These are phyloP conservation scores for Steinernema feltiae DNA, from an alignment of 1,140 invertebrate genomes.

Conservation along the genomic window DNA sequence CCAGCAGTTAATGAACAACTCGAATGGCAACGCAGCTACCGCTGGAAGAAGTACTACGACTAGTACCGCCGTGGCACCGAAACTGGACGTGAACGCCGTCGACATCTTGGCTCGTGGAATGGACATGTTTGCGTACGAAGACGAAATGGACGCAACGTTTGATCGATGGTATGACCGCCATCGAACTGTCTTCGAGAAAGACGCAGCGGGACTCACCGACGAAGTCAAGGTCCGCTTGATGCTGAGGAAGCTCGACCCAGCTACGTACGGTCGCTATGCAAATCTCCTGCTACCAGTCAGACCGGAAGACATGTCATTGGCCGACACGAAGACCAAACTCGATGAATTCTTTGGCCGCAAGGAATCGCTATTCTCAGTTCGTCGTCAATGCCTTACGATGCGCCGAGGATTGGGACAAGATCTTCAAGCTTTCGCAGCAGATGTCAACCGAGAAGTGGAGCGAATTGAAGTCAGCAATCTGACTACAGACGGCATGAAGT, in stretches of 20 bases:
- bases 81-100: no score
- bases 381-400: not conserved
- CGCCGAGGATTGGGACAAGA: not conserved
- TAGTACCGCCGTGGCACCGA: no score
- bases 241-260: not conserved
- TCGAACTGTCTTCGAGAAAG: not conserved
- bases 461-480: not conserved
- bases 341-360: not conserved
- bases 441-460: not conserved
- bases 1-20: no score
- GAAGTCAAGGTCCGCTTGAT: not conserved
- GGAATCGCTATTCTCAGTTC: not conserved
- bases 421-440: not conserved
- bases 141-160: not conserved
- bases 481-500: not conserved
- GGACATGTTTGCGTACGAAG: not conserved
- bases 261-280: not conserved
- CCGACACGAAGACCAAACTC: not conserved
- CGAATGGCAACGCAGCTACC: no score
- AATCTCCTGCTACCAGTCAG: not conserved
- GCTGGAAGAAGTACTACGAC: no score
- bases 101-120: no score
- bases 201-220: not conserved
- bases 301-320: not conserved
- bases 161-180: conserved; percentile 1